Conservation (phyloP, 2,888 invertebrate genomes). For the Cheilosia soror region DNA sequence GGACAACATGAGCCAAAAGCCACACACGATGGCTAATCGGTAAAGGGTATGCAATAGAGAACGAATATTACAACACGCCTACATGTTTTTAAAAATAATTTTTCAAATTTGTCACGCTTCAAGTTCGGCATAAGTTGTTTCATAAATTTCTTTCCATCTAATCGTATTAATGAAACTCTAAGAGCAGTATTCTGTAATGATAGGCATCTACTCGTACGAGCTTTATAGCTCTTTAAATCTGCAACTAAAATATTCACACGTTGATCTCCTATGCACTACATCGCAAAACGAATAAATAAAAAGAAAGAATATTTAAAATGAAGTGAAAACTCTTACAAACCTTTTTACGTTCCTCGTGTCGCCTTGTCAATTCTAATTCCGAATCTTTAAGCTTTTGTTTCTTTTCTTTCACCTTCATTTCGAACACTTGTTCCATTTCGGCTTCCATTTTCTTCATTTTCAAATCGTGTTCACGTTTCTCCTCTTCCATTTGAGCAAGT, state of each 20-base stretch:
- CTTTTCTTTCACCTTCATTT: constrained; percentile 98
- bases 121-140: too few relatives aligned
- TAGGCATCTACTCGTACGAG: neutral
- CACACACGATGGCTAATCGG: too few relatives aligned
- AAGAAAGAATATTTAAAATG: constrained; percentile 62
- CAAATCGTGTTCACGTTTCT: constrained; percentile 96
- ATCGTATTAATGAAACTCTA: constrained; percentile 33
- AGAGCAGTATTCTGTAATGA: constrained; percentile 2
- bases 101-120: too few relatives aligned
- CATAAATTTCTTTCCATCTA: neutral
- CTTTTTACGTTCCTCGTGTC: constrained; percentile 93
- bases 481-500: constrained; percentile 98
- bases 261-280: neutral
- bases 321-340: constrained; percentile 80
- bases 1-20: too few relatives aligned
- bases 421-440: constrained; percentile 99
- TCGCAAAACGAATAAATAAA: neutral
- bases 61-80: too few relatives aligned
- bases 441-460: constrained; percentile 99
- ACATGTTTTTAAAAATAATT: too few relatives aligned
- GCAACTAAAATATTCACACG: neutral
- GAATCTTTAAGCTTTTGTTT: constrained; percentile 98
- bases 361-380: constrained; percentile 94
- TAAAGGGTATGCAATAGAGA: too few relatives aligned
- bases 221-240: neutral